These are phyloP conservation scores for Forpus xanthops DNA, from an alignment of 2,797 vertebrate species.

Conservation along the genomic window DNA sequence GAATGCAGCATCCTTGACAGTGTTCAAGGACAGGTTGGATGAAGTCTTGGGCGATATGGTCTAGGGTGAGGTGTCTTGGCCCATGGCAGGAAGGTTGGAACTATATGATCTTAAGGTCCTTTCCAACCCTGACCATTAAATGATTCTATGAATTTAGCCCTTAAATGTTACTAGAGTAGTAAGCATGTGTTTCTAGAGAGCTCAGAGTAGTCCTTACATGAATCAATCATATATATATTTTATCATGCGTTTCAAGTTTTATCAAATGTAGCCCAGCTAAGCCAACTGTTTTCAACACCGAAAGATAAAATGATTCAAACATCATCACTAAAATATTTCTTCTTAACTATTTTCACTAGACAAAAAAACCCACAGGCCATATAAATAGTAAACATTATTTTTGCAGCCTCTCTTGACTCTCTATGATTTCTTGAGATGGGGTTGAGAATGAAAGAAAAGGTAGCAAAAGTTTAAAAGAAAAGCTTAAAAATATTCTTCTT, in stretches of 20 bases:
- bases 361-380: rapidly evolving
- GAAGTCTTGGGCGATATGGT: not conserved
- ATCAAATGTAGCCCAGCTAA: not conserved
- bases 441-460: not conserved
- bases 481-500: not conserved
- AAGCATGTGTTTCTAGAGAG: not conserved
- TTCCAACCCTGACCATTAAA: not conserved
- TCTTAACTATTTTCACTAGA: not conserved
- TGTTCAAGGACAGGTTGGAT: not conserved
- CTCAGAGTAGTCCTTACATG: not conserved
- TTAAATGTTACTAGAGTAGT: not conserved
- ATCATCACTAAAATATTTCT: not conserved
- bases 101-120: not conserved
- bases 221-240: not conserved
- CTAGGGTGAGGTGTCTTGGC: not conserved
- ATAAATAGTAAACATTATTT: not conserved
- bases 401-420: not conserved
- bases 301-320: not conserved
- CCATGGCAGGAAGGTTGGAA: not conserved
- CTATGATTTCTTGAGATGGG: not conserved
- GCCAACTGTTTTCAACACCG: not conserved
- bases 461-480: not conserved
- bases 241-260: not conserved
- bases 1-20: not conserved
- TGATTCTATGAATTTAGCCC: not conserved